Evolutionary conservation across 1,140 invertebrate genomes (phyloP), one percentile per base, ranked within the genome.

Genomic region (Conopomorpha cramerella): DNA sequence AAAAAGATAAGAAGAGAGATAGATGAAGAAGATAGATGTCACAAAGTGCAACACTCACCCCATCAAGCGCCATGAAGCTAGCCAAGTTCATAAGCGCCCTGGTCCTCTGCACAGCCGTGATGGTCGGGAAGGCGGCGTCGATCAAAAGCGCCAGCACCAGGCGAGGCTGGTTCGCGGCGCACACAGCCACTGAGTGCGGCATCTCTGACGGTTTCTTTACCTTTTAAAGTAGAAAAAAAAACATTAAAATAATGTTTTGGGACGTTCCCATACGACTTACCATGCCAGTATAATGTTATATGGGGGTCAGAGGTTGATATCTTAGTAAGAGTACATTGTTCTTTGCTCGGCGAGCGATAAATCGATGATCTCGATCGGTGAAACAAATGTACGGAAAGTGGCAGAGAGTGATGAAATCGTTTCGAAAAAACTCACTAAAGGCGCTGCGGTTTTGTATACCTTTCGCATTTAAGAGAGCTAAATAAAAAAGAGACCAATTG

Each of bases 31-130:
- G n/a, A n/a, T n/a, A n/a, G n/a, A n/a, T n/a, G n/a, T n/a, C n/a
- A 35, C 11, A 16, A 38, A 38, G 15, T 6, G 10, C 15, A 23
- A 19, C 15, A 38, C 63, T 61, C 45, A 79, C 76, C 46, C 68
- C 57, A 41, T 76, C 66, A 0, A 79, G 43, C 17, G 70, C 77
- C 73, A 79, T 77, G 39, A 79, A 79, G 39, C 50, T 55, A n/a
- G 77, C 66, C 8, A 78, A 49, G 15, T 76, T 61, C 63, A 68
- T 77, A 28, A 78, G 65, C 26, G 73, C 65, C 7, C 64, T 53
- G 44, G 70, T 71, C 39, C 73, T 44, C 30, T 76, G 68, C 8
- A 73, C 54, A 8, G 72, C 55, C 8, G 55, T 43, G 25, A 78
- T 67, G 34, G 59, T 55, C 23, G 66, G 55, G 51, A 77, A 71